Evolutionary conservation across 2,888 invertebrate species (phyloP).

Genomic region (Colletes collaris): DNA sequence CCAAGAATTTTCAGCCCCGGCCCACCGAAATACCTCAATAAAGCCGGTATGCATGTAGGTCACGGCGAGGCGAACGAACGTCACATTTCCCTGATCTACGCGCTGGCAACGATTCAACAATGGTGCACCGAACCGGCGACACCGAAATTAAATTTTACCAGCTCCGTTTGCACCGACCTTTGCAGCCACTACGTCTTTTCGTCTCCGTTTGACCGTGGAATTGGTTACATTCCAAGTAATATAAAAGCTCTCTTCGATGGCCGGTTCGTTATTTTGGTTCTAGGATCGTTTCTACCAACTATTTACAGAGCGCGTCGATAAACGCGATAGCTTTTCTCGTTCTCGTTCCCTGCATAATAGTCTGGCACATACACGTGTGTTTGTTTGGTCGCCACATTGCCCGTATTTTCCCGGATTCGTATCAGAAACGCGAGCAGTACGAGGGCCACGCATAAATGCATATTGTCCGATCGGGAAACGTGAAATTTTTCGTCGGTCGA

Average conservation of each 20-base stretch:
- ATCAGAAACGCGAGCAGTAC: too few relatives aligned
- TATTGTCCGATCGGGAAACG: conserved; percentile 64
- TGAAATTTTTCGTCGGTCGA: conserved; percentile 64
- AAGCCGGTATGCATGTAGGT: conserved; percentile 70
- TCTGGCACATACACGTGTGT: too few relatives aligned
- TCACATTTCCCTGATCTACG: conserved; percentile 66
- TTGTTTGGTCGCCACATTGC: too few relatives aligned
- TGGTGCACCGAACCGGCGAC: conserved; percentile 51
- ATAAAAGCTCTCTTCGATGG: conserved; percentile 47
- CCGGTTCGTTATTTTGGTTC: not conserved
- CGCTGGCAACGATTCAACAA: conserved; percentile 69
- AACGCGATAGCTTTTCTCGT: too few relatives aligned
- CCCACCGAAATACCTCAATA: conserved; percentile 66
- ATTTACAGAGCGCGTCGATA: not conserved
- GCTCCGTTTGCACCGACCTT: conserved; percentile 63
- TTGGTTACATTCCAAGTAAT: conserved; percentile 67
- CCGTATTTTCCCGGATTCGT: too few relatives aligned
- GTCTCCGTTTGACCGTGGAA: conserved; percentile 59
- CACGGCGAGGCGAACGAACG: conserved; percentile 62
- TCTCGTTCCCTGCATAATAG: too few relatives aligned
- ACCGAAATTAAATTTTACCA: conserved; percentile 67
- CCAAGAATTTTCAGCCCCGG: conserved; percentile 1
- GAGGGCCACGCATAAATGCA: conserved; percentile 54
- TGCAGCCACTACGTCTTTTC: conserved; percentile 3
- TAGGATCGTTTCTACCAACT: too few relatives aligned